Conservation (phyloP, 2,113 vertebrate species). For the Urocynchramus pylzowi region DNA sequence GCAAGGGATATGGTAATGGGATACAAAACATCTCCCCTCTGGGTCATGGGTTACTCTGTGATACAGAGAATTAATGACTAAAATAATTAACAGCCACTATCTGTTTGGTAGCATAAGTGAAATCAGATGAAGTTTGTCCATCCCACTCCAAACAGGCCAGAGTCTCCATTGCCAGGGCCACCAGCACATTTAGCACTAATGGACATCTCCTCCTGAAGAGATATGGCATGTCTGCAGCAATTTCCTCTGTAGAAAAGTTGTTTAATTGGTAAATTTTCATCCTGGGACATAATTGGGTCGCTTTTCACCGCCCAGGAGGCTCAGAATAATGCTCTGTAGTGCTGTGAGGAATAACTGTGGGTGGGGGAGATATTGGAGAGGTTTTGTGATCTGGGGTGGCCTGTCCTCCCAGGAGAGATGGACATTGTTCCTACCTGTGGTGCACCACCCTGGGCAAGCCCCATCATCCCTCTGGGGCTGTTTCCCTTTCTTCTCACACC, state of each 20-base stretch:
- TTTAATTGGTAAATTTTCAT: background rate
- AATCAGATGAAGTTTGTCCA: background rate
- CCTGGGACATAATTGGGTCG: background rate
- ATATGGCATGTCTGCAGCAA: background rate
- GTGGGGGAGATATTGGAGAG: background rate
- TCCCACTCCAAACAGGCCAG: background rate
- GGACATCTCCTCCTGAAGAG: background rate
- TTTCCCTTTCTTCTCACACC: background rate
- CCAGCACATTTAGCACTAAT: background rate
- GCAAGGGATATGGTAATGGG: background rate
- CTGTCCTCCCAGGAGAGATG: background rate
- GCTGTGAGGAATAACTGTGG: background rate
- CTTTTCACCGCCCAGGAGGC: background rate
- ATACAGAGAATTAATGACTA: background rate
- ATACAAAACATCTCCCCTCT: background rate
- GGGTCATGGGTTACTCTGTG: background rate
- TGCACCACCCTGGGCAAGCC: background rate
- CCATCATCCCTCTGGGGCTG: background rate
- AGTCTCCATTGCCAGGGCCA: background rate
- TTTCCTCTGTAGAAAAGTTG: background rate
- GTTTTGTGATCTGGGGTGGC: background rate
- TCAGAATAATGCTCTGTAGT: background rate
- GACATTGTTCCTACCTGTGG: fast-evolving
- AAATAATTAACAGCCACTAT: background rate
- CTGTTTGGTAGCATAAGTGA: background rate